Evolutionary conservation across 2,888 invertebrate species (phyloP), one percentile per base, ranked within the genome.

Genomic region (Hyles lineata): DNA sequence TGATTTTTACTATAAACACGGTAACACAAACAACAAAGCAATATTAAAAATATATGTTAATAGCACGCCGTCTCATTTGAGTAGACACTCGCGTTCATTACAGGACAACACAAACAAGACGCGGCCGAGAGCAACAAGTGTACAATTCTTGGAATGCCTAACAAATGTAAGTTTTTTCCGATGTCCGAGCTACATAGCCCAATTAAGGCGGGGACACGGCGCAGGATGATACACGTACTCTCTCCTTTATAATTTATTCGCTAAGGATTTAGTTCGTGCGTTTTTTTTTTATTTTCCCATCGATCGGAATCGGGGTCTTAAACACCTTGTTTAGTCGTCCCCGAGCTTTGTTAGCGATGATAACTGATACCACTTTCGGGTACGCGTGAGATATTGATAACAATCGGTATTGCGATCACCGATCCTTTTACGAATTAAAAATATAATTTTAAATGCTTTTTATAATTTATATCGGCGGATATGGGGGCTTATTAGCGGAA

Each of bases 71-170:
- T 67, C 25, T 29, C 72, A 25, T 29, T 58, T 32, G 58, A 35
- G 58, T 55, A 58, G 32, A 72, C 32, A 67, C 67, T 58, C 58
- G 70, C 29, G 50, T 70, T 73, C 73, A 73, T 73, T 73, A 73
- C 73, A 70, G 52, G 61, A 60, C n/a, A 70, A 61, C 69, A 72
- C 78, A 82, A 82, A 80, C 80, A 80, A 78, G 83, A 84, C 84
- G 74, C 78, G 77, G 83, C 80, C 80, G 83, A 87, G 83, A 83
- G 88, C 89, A 89, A 90, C 92, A 91, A 92, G 91, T 92, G 91
- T 91, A 90, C 88, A 90, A 93, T 94, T 93, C 94, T 89, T 84
- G 89, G 93, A 94, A 94, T 94, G 91, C 92, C 93, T 91, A 92
- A 94, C 92, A 92, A 93, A 93, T 94, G 93, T 93, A 87, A 85